A percentile compares a stretch with the other conserved stretches of the same genome.
Conservation (phyloP, 2,888 invertebrate genomes). For the Cynaeus angustus region DNA sequence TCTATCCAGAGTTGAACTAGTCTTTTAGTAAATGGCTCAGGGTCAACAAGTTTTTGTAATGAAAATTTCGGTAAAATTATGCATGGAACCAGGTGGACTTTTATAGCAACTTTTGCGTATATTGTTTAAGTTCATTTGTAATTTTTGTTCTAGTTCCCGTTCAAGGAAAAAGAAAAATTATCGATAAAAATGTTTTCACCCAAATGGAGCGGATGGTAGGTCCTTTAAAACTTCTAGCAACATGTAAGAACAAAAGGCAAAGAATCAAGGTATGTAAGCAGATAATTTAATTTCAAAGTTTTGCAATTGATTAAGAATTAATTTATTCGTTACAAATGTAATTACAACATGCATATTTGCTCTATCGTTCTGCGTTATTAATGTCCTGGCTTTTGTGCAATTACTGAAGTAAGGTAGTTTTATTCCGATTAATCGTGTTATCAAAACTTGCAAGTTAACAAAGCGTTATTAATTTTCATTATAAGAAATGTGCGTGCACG, state of each 20-base stretch:
- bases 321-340: slow-evolving; percentile 20
- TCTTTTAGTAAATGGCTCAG: slow-evolving; percentile 33
- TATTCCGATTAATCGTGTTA: no score
- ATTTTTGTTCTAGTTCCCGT: slow-evolving; percentile 66
- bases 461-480: no score
- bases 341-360: not conserved
- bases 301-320: slow-evolving; percentile 21
- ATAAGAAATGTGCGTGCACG: no score
- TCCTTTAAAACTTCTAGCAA: slow-evolving; percentile 77
- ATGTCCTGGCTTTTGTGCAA: no score
- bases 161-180: slow-evolving; percentile 58
- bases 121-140: no score
- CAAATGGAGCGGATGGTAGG: slow-evolving; percentile 75
- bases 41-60: slow-evolving; percentile 32
- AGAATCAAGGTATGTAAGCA: slow-evolving; percentile 76
- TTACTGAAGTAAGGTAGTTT: no score
- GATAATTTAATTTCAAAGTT: slow-evolving; percentile 6
- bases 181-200: slow-evolving; percentile 71
- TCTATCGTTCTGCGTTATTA: not conserved
- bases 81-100: slow-evolving; percentile 12
- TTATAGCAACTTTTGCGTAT: no score
- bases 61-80: slow-evolving; percentile 6
- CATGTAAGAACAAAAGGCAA: slow-evolving; percentile 76
- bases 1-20: slow-evolving; percentile 22
- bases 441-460: no score